Evolutionary conservation across 1,140 invertebrate genomes (phyloP).

Genomic region (Coelopa frigida): DNA sequence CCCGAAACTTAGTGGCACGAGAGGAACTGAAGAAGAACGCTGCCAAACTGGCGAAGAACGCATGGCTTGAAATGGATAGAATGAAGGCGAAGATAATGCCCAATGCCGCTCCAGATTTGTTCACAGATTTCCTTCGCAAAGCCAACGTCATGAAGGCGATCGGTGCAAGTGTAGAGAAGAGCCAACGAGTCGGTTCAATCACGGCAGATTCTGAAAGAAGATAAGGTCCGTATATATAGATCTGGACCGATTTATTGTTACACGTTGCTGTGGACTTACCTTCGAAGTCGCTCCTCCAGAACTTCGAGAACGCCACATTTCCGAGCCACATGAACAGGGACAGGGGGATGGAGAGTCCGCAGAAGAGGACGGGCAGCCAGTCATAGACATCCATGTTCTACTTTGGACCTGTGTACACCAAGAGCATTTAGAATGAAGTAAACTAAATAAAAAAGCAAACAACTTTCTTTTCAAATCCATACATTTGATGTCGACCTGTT

Average conservation of each 20-base stretch:
- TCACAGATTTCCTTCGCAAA: conserved; percentile 58
- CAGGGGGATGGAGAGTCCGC: conserved; percentile 59
- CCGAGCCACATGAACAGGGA: conserved; percentile 66
- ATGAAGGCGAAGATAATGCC: conserved; percentile 72
- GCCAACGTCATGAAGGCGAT: conserved; percentile 61
- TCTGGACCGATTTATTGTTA: conserved; percentile 5
- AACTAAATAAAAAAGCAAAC: too few species aligned
- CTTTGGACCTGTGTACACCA: too few species aligned
- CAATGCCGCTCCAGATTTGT: conserved; percentile 61
- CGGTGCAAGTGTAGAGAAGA: conserved; percentile 61
- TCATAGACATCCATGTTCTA: conserved; percentile 18
- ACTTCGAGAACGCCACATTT: conserved; percentile 58
- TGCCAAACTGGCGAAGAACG: conserved; percentile 65
- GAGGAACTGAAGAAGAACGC: conserved; percentile 77
- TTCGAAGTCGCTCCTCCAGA: conserved; percentile 50
- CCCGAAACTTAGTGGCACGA: conserved; percentile 71
- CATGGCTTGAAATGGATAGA: conserved; percentile 70
- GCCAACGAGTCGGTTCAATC: conserved; percentile 67
- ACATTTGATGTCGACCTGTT: too few species aligned
- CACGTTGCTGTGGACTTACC: conserved; percentile 44
- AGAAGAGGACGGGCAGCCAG: conserved; percentile 56
- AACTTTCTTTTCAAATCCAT: too few species aligned
- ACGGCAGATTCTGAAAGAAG: conserved; percentile 52
- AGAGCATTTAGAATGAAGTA: too few species aligned
- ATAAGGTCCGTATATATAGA: conserved; percentile 10